Conservation (phyloP, 2,113 vertebrate species). For the Microcebus jonahi region DNA sequence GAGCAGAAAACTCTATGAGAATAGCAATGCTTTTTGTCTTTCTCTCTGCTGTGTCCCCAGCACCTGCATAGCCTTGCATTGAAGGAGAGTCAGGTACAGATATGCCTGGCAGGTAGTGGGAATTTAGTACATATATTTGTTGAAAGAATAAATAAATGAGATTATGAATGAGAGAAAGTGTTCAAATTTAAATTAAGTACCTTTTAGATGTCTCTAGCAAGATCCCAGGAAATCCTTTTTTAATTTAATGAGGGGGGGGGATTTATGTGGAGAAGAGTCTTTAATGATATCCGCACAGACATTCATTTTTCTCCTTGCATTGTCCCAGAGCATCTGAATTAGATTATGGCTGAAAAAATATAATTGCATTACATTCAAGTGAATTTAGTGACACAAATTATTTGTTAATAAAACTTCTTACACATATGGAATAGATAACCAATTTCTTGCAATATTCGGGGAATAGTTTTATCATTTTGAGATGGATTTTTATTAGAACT, state of each 20-base stretch:
- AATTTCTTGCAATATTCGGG: conserved; percentile 1
- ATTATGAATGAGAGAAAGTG: conserved; percentile 17
- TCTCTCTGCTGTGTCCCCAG: neutral
- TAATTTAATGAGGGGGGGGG: conserved; percentile 2
- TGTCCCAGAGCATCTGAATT: conserved; percentile 49
- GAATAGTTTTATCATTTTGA: conserved; percentile 53
- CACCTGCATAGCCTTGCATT: neutral
- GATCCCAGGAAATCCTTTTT: conserved; percentile 53
- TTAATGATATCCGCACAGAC: neutral
- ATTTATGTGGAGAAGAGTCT: conserved; percentile 15
- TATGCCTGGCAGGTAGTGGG: neutral
- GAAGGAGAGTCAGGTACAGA: neutral
- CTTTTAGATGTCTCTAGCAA: conserved; percentile 6
- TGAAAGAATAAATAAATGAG: conserved; percentile 26
- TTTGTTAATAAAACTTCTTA: conserved; percentile 58
- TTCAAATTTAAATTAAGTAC: conserved; percentile 45
- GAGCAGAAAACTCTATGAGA: neutral
- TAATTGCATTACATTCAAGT: neutral
- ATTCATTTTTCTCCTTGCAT: neutral
- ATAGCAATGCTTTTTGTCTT: neutral
- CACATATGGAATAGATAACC: neutral
- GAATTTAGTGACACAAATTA: conserved; percentile 21
- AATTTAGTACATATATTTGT: neutral
- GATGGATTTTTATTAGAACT: neutral
- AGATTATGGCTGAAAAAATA: conserved; percentile 53